These are phyloP conservation scores for Pseudanteris insignis DNA, from an alignment of 2,888 invertebrate species.

Conservation along the genomic window DNA sequence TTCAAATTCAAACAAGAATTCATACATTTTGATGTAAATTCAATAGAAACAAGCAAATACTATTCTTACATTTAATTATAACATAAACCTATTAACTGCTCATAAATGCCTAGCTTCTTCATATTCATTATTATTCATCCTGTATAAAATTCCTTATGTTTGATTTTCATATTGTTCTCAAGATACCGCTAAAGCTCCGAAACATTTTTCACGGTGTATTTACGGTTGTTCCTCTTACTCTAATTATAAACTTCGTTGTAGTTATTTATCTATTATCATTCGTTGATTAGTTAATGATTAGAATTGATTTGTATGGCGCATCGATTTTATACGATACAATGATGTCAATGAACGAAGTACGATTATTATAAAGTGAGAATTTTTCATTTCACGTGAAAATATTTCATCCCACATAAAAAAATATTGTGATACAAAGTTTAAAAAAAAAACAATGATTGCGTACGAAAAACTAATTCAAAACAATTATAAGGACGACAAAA, in stretches of 20 bases:
- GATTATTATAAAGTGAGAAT: conserved; percentile 4
- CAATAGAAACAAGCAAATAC: no score
- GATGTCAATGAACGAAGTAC: conserved; percentile 9
- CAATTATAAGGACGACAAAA: neutral
- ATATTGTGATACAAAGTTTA: no score
- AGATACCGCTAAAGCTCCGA: neutral
- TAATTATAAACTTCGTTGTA: neutral
- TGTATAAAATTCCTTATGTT: conserved; percentile 15
- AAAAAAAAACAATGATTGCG: no score
- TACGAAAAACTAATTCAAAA: neutral
- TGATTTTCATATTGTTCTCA: conserved; percentile 5
- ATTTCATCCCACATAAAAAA: no score
- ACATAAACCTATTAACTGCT: no score
- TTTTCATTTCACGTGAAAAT: neutral
- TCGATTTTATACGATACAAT: neutral
- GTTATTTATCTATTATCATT: neutral
- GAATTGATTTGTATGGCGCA: neutral
- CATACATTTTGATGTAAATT: no score
- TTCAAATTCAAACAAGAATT: no score
- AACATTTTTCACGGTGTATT: neutral
- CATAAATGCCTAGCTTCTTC: no score
- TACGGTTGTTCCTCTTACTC: neutral
- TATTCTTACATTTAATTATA: no score
- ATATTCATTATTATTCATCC: no score
- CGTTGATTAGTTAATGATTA: conserved; percentile 9